Conservation (phyloP, 2,888 invertebrate genomes). For the Eutolmus rufibarbis region DNA sequence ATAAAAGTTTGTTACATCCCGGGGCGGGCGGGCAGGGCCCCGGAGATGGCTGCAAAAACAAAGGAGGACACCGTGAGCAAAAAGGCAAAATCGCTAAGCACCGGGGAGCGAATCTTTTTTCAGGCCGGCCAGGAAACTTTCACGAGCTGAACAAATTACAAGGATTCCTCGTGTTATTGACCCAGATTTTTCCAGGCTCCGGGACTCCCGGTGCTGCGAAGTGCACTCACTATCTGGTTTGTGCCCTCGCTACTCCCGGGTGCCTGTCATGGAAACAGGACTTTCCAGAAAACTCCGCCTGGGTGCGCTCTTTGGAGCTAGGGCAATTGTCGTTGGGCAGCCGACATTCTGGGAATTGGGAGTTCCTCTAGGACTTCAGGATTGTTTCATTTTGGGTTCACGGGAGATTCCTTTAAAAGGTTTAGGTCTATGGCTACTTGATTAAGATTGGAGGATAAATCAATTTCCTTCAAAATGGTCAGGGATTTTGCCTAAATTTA, state of each 20-base stretch:
- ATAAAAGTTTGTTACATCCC: background rate
- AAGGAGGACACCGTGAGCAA: background rate
- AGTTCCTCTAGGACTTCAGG: background rate
- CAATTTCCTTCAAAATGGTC: background rate
- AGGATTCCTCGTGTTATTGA: background rate
- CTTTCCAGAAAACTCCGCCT: background rate
- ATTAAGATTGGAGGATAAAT: background rate
- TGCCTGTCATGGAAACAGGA: background rate
- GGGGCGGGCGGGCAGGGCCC: background rate
- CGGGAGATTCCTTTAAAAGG: background rate
- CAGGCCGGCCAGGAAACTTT: background rate
- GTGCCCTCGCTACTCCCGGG: background rate
- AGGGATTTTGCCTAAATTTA: background rate
- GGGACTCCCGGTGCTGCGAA: background rate
- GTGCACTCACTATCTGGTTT: background rate
- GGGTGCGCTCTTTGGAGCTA: background rate
- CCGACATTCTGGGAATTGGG: background rate
- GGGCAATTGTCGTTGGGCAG: background rate
- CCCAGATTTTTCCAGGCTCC: background rate
- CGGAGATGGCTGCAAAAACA: background rate
- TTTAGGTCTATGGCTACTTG: background rate
- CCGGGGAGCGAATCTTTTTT: background rate
- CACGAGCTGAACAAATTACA: slow-evolving; percentile 3
- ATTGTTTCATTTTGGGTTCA: background rate
- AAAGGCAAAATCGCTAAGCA: background rate